Conservation (phyloP, 2,797 vertebrate genomes). For the Pipistrellus pipistrellus region DNA sequence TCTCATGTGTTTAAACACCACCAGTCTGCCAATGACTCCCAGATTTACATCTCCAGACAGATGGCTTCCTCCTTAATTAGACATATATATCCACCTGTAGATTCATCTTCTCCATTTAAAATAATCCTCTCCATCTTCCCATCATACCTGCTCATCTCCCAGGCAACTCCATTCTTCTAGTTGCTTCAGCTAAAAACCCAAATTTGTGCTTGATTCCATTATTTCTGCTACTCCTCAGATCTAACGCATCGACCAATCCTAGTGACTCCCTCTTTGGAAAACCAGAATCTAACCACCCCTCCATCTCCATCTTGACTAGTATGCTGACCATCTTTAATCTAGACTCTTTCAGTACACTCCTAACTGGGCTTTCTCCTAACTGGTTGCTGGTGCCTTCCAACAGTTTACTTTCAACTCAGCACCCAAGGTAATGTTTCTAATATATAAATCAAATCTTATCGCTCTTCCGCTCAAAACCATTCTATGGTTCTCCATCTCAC, state of each 20-base stretch:
- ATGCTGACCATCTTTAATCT: not conserved
- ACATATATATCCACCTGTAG: not conserved
- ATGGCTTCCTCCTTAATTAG: not conserved
- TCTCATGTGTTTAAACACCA: not conserved
- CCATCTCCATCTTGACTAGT: not conserved
- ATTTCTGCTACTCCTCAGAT: not conserved
- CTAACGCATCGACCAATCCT: not conserved
- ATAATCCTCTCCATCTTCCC: not conserved
- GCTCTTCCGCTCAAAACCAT: not conserved
- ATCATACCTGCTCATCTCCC: not conserved
- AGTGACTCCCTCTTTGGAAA: not conserved
- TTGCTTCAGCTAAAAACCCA: not conserved
- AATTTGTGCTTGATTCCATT: not conserved
- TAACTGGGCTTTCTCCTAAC: not conserved
- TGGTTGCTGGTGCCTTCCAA: not conserved
- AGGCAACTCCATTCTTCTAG: not conserved
- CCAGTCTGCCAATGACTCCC: not conserved
- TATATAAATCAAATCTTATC: not conserved
- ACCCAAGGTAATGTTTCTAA: conserved; percentile 1
- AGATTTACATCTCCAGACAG: not conserved
- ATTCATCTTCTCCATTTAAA: not conserved
- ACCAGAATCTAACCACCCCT: not conserved
- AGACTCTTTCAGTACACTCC: not conserved
- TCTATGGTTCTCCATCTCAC: not conserved
- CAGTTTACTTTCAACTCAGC: not conserved